Evolutionary conservation across 2,888 invertebrate genomes (phyloP), one percentile per base, ranked within the genome.

Genomic region (Drosophila koepferae): DNA sequence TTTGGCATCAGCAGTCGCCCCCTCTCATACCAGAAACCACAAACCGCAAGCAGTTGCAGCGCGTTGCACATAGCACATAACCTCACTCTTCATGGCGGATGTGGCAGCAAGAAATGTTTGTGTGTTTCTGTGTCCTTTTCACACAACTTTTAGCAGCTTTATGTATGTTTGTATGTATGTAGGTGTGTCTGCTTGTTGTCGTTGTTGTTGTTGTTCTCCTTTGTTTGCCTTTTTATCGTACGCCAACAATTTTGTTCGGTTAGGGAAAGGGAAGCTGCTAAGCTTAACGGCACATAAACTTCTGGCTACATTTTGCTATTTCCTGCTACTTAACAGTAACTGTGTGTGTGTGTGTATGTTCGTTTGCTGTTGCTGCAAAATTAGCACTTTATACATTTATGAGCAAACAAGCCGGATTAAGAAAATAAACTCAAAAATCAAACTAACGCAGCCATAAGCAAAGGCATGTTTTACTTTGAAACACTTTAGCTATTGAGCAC

Each of bases 341-440:
- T 41, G 16, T 31, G 7, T 67, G 7, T 23, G 16, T 20, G 18
- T 51, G 53, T 67, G 20, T 51, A 4, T 46, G 16, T n/a, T 46
- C 28, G 12, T 38, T 64, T n/a, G 36, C 40, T 64, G 59, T 38
- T 40, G 61, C 44, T 67, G 58, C 48, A 31, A 84, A 85, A 86
- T 83, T 81, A 85, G 65, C 82, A 75, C 78, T 72, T 70, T 69
- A 63, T 65, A 61, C 67, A 81, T 74, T 74, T 77, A 72, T 69
- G 71, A 65, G 63, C 63, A 79, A 79, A 62, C 72, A 63, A 66
- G 40, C 48, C 34, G 28, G n/a, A 8, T 5, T 6, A 64, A 41
- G 46, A 18, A 65, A 48, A 43, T 28, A 36, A 38, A 34, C 23
- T 31, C 40, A 41, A 28, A 62, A 54, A 64, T 63, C 28, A 67